phyloP scores from a whole-genome alignment of 2,888 invertebrate species.

The Orthonychiurus folsomi region DNA sequence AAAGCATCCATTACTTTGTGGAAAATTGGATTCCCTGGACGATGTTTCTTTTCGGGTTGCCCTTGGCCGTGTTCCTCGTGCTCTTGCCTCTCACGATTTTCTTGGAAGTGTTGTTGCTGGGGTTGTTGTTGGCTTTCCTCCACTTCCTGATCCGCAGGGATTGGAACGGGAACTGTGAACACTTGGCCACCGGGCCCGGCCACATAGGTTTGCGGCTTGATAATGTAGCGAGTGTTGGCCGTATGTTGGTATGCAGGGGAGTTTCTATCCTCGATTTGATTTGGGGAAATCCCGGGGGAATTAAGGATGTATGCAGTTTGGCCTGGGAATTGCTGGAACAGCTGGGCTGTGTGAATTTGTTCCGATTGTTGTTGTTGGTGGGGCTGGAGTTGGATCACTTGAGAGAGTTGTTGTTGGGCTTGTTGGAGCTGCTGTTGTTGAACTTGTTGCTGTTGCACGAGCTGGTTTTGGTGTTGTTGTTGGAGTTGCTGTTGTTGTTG shows the following conservation, averaged over 20 bases:
- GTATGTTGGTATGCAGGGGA: constrained; percentile 3
- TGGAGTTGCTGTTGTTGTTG: constrained; percentile 21
- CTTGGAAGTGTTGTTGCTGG: constrained; percentile 19
- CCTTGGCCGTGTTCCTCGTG: constrained; percentile 6
- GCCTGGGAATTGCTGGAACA: constrained; percentile 7
- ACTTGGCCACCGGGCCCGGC: constrained; percentile 40
- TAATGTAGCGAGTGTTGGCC: constrained; percentile 29
- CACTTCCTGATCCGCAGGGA: constrained; percentile 36
- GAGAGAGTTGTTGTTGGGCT: constrained; percentile 3
- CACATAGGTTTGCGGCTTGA: constrained; percentile 40
- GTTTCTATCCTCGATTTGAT: constrained; percentile 26
- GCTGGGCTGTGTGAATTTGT: constrained; percentile 14
- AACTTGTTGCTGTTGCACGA: constrained; percentile 10
- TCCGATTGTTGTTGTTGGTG: constrained; percentile 20
- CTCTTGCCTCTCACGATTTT: constrained; percentile 18
- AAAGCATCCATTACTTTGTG: constrained; percentile 33
- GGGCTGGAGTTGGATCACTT: constrained; percentile 20
- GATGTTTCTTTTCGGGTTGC: constrained; percentile 7
- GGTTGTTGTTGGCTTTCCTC: constrained; percentile 19
- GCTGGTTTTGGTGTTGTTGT: constrained; percentile 15
- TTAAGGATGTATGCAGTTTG: constrained; percentile 9
- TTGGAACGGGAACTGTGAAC: constrained; percentile 42
- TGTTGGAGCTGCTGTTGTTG: constrained; percentile 15
- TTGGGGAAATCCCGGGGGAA: constrained; percentile 13
- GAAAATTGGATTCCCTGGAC: constrained; percentile 14